phyloP scores from a whole-genome alignment of 2,888 invertebrate species.

The Drosophila maculinotata region DNA sequence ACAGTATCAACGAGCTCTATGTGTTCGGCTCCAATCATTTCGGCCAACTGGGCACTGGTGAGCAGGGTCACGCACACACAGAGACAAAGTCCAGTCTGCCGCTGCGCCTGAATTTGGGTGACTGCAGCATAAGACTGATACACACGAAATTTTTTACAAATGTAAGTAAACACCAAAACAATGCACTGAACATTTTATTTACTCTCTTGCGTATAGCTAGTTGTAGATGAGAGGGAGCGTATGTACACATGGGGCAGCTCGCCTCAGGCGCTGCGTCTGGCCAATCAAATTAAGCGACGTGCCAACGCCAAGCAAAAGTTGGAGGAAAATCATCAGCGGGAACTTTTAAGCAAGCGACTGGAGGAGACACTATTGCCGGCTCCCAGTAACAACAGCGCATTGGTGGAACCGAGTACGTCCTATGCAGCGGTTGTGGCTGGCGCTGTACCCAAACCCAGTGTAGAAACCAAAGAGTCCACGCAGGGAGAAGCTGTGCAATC shows the following conservation, averaged over 20 bases:
- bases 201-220: constrained; percentile 86
- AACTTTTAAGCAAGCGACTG: constrained; percentile 82
- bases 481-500: constrained; percentile 49
- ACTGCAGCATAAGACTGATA: constrained; percentile 85
- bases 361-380: constrained; percentile 77
- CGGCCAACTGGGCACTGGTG: constrained; percentile 93
- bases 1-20: constrained; percentile 86
- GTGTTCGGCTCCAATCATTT: constrained; percentile 94
- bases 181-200: neutral
- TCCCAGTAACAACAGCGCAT: constrained; percentile 13
- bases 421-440: constrained; percentile 61
- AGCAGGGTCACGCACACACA: constrained; percentile 39
- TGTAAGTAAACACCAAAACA: constrained; percentile 86
- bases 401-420: constrained; percentile 68
- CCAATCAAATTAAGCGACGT: constrained; percentile 88
- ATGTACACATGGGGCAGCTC: constrained; percentile 92
- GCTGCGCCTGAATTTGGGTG: constrained; percentile 84
- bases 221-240: constrained; percentile 88
- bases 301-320: constrained; percentile 86
- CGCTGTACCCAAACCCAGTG: constrained; percentile 46
- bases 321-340: constrained; percentile 85
- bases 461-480: constrained; percentile 57
- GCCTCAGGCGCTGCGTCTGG: constrained; percentile 89
- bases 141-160: constrained; percentile 91
- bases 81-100: constrained; percentile 83